Evolutionary conservation across 2,113 vertebrate genomes (phyloP), one percentile per base, ranked within the genome.

Genomic region (Theropithecus gelada): DNA sequence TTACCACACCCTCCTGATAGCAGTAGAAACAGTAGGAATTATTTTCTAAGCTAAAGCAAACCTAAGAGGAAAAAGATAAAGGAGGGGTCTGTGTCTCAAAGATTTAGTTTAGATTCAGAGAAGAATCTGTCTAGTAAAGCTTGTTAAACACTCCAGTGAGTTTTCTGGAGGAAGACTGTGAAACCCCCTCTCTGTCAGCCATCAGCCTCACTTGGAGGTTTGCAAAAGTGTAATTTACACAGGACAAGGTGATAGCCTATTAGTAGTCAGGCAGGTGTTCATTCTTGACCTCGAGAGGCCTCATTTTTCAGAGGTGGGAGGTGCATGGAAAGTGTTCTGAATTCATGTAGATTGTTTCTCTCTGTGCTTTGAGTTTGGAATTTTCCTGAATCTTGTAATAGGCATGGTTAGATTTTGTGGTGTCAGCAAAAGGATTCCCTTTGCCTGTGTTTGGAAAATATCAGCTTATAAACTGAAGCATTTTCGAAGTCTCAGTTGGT

Each of bases 401-500:
- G 92, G n/a, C 6, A 81, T 55, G 38, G 8, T 83, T 86, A 55
- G 70, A 11, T 94, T 86, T 35, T 96, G 1, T n/a, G 2, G 0
- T 23, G 18, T 88, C 81, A 25, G 52, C 32, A 96, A 92, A 70
- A 64, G 48, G 2, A 23, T 95, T 45, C 64, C 72, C 16, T 92
- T 25, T 89, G 16, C 6, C 18, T 93, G 25, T 86, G n/a, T 73
- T 88, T 93, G 48, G 64, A 72, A 96, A 88, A 30, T 91, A 89
- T 72, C 66, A 78, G 52, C 50, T 80, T 84, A 97, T 59, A 79
- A 32, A 12, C 78, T 84, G 38, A 23, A 32, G 50, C 48, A 40
- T 35, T 94, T 91, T 79, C 59, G 45, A 92, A 90, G 25, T 85
- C 32, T 79, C 97, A 90, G 57, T 80, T 94, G 50, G 87, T 72